These are phyloP conservation scores for Aspidiotus destructor DNA, from an alignment of 2,888 invertebrate genomes.

Conservation along the genomic window DNA sequence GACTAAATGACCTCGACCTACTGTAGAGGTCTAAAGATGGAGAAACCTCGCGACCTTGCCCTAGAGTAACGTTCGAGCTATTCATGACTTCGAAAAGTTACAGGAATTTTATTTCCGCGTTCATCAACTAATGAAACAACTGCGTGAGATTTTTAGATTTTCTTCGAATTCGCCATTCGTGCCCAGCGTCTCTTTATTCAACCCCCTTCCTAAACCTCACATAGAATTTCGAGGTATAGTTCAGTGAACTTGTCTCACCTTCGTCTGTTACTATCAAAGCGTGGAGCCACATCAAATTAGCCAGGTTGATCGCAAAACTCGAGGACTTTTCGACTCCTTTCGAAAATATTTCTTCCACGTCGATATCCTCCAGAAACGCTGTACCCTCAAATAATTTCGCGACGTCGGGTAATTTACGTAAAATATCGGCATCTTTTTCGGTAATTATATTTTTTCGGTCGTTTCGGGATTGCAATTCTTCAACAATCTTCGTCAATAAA, in stretches of 20 bases:
- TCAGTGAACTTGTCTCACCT: background rate
- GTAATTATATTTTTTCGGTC: background rate
- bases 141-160: too few species aligned
- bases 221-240: too few species aligned
- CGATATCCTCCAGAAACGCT: background rate
- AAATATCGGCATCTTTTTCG: background rate
- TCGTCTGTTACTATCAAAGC: conserved; percentile 38
- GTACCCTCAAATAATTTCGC: background rate
- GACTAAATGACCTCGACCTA: too few species aligned
- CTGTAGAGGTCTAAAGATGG: too few species aligned
- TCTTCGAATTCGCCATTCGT: too few species aligned
- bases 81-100: too few species aligned
- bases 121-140: too few species aligned
- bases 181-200: too few species aligned
- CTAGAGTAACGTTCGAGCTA: too few species aligned
- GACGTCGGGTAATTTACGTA: background rate
- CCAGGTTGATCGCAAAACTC: conserved; percentile 40
- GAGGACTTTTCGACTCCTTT: conserved; percentile 10
- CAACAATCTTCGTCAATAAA: background rate
- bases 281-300: conserved; percentile 43
- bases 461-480: background rate
- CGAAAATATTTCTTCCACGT: background rate
- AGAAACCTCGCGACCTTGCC: too few species aligned
- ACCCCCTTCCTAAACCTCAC: too few species aligned
- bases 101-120: too few species aligned